A percentile compares a stretch with the other conserved stretches of the same genome.
phyloP scores from a whole-genome alignment of 2,888 invertebrate species.

The Dione juno region DNA sequence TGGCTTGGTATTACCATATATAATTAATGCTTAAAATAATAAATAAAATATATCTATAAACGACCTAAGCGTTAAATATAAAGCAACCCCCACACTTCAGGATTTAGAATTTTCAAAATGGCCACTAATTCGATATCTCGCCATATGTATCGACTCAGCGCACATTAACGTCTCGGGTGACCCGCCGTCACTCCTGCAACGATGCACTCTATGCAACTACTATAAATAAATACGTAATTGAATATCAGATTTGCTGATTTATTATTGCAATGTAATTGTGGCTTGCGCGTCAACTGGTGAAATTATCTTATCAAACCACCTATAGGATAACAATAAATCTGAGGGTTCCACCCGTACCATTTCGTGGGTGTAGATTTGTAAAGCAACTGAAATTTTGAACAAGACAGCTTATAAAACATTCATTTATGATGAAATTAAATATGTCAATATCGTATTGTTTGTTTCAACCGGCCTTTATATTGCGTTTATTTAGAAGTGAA shows the following conservation, averaged over 20 bases:
- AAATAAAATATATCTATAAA: not conserved
- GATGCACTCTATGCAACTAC: conserved; percentile 60
- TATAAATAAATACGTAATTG: conserved; percentile 60
- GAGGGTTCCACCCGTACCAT: not conserved
- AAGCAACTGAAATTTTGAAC: too few species aligned
- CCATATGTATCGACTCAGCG: conserved; percentile 80
- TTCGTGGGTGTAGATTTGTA: too few species aligned
- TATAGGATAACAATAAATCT: not conserved
- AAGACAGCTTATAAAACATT: too few species aligned
- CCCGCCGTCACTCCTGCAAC: conserved; percentile 58
- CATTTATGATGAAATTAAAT: too few species aligned
- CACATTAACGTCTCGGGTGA: conserved; percentile 80
- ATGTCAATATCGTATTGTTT: too few species aligned
- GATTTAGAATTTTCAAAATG: conserved; percentile 49
- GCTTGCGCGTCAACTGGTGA: not conserved
- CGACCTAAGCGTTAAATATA: conserved; percentile 4
- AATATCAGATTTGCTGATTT: conserved; percentile 42
- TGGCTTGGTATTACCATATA: not conserved
- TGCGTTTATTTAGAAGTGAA: too few species aligned
- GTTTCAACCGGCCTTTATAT: too few species aligned
- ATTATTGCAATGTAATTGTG: conserved; percentile 25
- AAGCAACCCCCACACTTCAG: conserved; percentile 26
- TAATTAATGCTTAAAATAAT: not conserved
- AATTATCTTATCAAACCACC: not conserved
- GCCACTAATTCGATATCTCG: conserved; percentile 63